Percentiles rank a stretch among this genome's conserved stretches.
Evolutionary conservation across 1,140 invertebrate genomes (phyloP).

Genomic region (Lucilia sericata): DNA sequence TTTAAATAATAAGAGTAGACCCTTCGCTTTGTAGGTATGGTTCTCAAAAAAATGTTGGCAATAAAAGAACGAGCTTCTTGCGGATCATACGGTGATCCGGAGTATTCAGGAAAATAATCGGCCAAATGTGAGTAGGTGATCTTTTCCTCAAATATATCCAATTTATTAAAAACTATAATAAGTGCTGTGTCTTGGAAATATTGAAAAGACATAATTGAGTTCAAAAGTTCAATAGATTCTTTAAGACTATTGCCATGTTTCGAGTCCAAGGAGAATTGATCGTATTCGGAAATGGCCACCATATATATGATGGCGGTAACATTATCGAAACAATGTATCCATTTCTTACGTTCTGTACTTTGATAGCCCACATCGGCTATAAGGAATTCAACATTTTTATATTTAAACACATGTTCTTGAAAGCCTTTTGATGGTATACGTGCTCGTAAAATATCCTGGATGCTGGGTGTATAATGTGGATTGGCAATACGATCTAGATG

Average conservation of each 20-base stretch:
- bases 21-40: background rate
- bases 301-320: constrained; percentile 98
- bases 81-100: constrained; percentile 74
- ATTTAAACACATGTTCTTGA: constrained; percentile 97
- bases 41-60: constrained; percentile 15
- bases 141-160: constrained; percentile 94
- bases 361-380: constrained; percentile 98
- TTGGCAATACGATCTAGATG: constrained; percentile 85
- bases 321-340: constrained; percentile 99
- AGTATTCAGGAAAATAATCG: constrained; percentile 95
- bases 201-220: background rate
- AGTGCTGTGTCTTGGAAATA: constrained; percentile 75
- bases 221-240: constrained; percentile 18
- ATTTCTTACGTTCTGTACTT: constrained; percentile 97
- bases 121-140: constrained; percentile 95
- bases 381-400: constrained; percentile 98
- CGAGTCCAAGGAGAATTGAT: constrained; percentile 96
- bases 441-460: constrained; percentile 97
- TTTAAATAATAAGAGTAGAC: constrained; percentile 21
- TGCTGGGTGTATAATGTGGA: constrained; percentile 91
- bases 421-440: constrained; percentile 97
- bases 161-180: constrained; percentile 95
- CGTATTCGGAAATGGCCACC: constrained; percentile 96
- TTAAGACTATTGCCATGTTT: constrained; percentile 67
- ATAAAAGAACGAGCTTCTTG: constrained; percentile 1